Conservation (phyloP, 2,888 invertebrate species). For the Drosophila anomelani region DNA sequence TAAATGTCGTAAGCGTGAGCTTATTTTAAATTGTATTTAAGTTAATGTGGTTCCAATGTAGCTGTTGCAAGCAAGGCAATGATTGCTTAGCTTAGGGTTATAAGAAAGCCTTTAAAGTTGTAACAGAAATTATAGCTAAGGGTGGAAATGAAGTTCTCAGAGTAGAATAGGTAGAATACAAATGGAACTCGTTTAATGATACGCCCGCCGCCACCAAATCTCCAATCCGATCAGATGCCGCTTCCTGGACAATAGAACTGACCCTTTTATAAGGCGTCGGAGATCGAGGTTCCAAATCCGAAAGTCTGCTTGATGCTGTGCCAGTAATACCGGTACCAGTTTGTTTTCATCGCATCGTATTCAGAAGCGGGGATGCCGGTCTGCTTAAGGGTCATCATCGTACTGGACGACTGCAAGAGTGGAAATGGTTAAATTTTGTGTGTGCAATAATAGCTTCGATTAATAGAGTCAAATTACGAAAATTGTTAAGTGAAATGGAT, state of each 20-base stretch:
- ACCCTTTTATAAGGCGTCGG: slow-evolving; percentile 59
- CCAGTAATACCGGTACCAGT: slow-evolving; percentile 98
- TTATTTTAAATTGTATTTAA: slow-evolving; percentile 21
- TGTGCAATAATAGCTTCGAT: not conserved
- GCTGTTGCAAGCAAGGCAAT: slow-evolving; percentile 19
- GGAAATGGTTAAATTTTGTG: not conserved
- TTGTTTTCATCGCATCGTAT: slow-evolving; percentile 91
- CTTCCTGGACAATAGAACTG: not conserved
- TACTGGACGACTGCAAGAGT: slow-evolving; percentile 90
- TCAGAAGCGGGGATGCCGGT: slow-evolving; percentile 93
- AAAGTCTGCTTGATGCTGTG: slow-evolving; percentile 91
- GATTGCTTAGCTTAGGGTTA: slow-evolving; percentile 3
- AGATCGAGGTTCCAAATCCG: slow-evolving; percentile 81
- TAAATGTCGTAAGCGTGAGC: slow-evolving; percentile 41
- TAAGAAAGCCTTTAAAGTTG: slow-evolving; percentile 30
- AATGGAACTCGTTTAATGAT: slow-evolving; percentile 36
- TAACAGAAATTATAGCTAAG: slow-evolving; percentile 64
- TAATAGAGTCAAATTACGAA: not conserved
- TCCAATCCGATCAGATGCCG: slow-evolving; percentile 20
- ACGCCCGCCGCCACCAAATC: slow-evolving; percentile 22
- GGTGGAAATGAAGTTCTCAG: slow-evolving; percentile 35
- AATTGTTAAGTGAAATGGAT: not conserved
- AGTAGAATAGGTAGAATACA: slow-evolving; percentile 33
- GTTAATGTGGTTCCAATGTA: slow-evolving; percentile 16
- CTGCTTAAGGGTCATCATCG: slow-evolving; percentile 92